These are phyloP conservation scores for Myopa tessellatipennis DNA, from an alignment of 2,888 invertebrate genomes.

Conservation along the genomic window DNA sequence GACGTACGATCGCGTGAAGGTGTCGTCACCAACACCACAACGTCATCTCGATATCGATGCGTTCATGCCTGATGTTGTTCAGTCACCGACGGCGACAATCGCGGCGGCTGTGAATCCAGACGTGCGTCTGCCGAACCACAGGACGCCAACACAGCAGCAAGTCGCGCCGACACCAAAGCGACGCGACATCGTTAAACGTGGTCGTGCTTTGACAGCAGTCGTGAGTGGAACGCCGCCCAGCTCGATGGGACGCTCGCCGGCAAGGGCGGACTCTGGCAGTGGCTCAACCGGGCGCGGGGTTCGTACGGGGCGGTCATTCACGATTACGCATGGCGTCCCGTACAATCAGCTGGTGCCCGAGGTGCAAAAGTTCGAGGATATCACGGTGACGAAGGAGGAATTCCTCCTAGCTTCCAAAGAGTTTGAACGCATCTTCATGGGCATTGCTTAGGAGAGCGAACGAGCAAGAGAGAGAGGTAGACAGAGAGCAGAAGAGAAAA, in stretches of 20 bases:
- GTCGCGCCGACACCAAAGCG: slow-evolving; percentile 48
- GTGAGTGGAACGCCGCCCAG: slow-evolving; percentile 45
- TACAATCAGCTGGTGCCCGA: slow-evolving; percentile 42
- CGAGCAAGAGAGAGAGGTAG: not conserved
- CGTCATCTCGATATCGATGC: slow-evolving; percentile 24
- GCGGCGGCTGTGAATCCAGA: slow-evolving; percentile 52
- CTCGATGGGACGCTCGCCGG: slow-evolving; percentile 9
- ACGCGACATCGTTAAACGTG: slow-evolving; percentile 58
- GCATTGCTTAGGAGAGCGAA: slow-evolving; percentile 52
- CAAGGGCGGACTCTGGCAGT: slow-evolving; percentile 25
- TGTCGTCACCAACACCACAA: not conserved
- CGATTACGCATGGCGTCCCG: slow-evolving; percentile 45
- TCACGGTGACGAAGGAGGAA: slow-evolving; percentile 61
- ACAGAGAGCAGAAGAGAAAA: not conserved
- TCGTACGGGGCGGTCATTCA: slow-evolving; percentile 51
- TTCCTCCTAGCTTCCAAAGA: slow-evolving; percentile 58
- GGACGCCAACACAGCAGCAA: not conserved
- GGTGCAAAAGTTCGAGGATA: slow-evolving; percentile 59
- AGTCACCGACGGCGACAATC: not conserved
- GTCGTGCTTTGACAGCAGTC: slow-evolving; percentile 57
- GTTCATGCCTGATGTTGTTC: slow-evolving; percentile 13
- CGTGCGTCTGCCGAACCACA: slow-evolving; percentile 49
- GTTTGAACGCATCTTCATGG: slow-evolving; percentile 61
- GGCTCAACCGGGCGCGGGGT: slow-evolving; percentile 43
- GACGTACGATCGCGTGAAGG: too few relatives aligned